A percentile compares a stretch with the other conserved stretches of the same genome.
These are phyloP conservation scores for Brienomyrus brachyistius DNA, from an alignment of 2,113 vertebrate species.

Conservation along the genomic window DNA sequence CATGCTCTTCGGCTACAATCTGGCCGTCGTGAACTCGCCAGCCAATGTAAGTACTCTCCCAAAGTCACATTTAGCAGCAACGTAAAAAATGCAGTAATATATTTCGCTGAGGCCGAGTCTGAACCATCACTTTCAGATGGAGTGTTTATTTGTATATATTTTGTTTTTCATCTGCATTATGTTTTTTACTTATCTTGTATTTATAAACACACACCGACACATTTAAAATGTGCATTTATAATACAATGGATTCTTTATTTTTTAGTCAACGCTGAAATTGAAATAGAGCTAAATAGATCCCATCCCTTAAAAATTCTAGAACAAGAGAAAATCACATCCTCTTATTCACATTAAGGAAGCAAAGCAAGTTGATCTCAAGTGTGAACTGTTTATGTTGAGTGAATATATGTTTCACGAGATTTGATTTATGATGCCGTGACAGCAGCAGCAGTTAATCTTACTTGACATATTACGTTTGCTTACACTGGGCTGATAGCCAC, in stretches of 20 bases:
- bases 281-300: background rate
- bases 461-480: background rate
- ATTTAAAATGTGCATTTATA: background rate
- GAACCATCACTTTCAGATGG: background rate
- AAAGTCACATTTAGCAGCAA: background rate
- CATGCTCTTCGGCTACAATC: slow-evolving; percentile 80
- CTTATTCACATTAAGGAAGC: background rate
- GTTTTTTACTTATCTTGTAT: background rate
- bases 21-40: slow-evolving; percentile 82
- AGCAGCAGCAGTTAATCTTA: background rate
- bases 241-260: background rate
- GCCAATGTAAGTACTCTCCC: slow-evolving; percentile 60
- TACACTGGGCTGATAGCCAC: background rate
- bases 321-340: background rate
- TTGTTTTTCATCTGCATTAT: background rate
- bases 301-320: background rate
- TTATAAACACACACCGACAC: background rate
- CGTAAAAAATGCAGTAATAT: background rate
- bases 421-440: background rate
- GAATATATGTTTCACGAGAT: background rate
- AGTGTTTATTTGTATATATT: background rate
- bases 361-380: background rate
- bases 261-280: background rate
- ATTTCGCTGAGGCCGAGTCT: background rate
- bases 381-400: background rate